Evolutionary conservation across 2,797 vertebrate species (phyloP).

Genomic region (Sarcophilus harrisii): DNA sequence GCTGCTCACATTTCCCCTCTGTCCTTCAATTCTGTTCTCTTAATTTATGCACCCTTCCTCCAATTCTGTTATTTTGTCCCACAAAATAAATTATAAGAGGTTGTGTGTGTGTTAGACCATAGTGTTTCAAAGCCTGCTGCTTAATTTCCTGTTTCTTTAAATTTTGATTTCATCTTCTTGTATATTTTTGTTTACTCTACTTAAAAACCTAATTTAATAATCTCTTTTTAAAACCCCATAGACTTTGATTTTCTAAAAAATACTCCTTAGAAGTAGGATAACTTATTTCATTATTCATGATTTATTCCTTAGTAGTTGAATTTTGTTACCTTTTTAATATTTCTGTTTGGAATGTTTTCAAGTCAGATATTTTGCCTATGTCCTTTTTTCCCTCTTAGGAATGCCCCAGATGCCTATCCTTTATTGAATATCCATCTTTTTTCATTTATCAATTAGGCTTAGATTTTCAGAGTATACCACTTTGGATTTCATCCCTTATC

Average conservation of each 20-base stretch:
- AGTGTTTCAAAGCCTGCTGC: no score
- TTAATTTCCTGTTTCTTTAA: not conserved
- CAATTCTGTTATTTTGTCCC: not conserved
- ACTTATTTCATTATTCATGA: no score
- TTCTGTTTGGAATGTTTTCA: not conserved
- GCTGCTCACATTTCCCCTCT: not conserved
- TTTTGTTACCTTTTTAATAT: not conserved
- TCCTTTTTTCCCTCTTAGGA: not conserved
- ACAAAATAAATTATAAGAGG: not conserved
- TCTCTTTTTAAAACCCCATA: not conserved
- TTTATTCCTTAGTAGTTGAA: not conserved
- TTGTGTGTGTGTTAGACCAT: not conserved
- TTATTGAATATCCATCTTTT: not conserved
- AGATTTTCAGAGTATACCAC: not conserved
- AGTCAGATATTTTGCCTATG: not conserved
- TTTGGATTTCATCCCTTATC: not conserved
- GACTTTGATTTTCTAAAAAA: not conserved
- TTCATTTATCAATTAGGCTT: not conserved
- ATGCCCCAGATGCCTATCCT: not conserved
- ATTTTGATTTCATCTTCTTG: not conserved
- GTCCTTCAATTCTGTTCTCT: not conserved
- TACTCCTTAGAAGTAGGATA: not conserved
- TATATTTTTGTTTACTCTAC: not conserved
- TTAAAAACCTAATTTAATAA: not conserved
- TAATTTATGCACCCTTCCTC: not conserved